These are phyloP conservation scores for Pelusios castaneus DNA, from an alignment of 2,113 vertebrate species.

Conservation along the genomic window DNA sequence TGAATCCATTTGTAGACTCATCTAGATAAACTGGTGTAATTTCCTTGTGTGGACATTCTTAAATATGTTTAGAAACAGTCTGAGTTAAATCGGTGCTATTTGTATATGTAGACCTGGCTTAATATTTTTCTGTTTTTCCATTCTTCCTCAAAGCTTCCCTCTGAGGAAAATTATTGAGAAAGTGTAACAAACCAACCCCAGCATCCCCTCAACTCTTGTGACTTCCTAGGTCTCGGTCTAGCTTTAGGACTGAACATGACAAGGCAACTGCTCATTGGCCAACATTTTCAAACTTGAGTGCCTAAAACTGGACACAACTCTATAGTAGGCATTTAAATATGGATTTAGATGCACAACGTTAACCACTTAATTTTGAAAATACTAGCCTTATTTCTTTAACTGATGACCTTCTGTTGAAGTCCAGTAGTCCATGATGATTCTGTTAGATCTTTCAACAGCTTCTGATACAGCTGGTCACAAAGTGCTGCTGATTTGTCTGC, in stretches of 20 bases:
- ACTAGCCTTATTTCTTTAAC: background rate
- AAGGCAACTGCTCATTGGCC: background rate
- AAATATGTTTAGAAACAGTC: slow-evolving; percentile 7
- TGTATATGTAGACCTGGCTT: background rate
- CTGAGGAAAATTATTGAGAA: slow-evolving; percentile 46
- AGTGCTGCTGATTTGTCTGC: background rate
- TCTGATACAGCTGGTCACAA: background rate
- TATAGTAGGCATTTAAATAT: background rate
- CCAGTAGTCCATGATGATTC: background rate
- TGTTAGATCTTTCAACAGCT: background rate
- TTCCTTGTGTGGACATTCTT: slow-evolving; percentile 43
- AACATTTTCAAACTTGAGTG: background rate
- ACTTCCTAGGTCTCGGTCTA: background rate
- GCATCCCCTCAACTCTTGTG: background rate
- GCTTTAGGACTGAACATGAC: background rate
- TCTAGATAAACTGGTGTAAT: slow-evolving; percentile 54
- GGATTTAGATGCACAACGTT: background rate
- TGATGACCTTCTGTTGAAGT: background rate
- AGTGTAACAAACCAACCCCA: background rate
- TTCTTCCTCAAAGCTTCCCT: slow-evolving; percentile 35
- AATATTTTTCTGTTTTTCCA: background rate
- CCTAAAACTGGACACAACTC: background rate
- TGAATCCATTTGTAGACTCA: slow-evolving; percentile 48
- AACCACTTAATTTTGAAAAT: background rate
- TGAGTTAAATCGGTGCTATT: slow-evolving; percentile 15